Conservation (phyloP, 2,888 invertebrate species). For the Drosophila putrida region DNA sequence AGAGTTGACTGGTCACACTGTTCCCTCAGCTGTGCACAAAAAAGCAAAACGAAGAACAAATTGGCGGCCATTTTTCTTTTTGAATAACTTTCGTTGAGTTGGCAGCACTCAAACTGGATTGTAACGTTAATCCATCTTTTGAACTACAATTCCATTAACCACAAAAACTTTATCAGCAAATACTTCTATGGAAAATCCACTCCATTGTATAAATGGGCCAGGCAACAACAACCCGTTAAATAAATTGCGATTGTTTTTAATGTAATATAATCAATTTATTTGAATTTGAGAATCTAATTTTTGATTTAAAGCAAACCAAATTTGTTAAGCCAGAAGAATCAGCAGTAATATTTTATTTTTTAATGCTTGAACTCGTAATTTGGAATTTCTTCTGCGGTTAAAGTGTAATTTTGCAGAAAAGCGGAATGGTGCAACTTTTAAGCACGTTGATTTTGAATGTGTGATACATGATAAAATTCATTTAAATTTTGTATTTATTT, state of each 20-base stretch:
- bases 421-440: constrained; percentile 40
- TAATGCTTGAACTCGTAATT: constrained; percentile 52
- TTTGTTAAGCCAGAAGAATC: constrained; percentile 45
- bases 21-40: no score
- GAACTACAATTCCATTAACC: background rate
- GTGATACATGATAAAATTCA: constrained; percentile 15
- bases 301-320: constrained; percentile 52
- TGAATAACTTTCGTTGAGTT: background rate
- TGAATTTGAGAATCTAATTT: constrained; percentile 36
- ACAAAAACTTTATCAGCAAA: background rate
- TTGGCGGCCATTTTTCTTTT: no score
- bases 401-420: constrained; percentile 37
- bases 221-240: background rate
- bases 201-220: background rate
- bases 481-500: constrained; percentile 21
- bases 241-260: background rate
- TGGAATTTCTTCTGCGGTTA: constrained; percentile 36
- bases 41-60: no score
- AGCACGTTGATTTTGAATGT: constrained; percentile 35
- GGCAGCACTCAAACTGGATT: background rate
- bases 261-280: constrained; percentile 26
- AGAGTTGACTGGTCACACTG: no score
- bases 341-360: constrained; percentile 29
- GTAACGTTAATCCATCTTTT: background rate
- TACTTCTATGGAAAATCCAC: no score